Evolutionary conservation across 2,113 vertebrate genomes (phyloP), one percentile per base, ranked within the genome.

Genomic region (Psephotus haematonotus): DNA sequence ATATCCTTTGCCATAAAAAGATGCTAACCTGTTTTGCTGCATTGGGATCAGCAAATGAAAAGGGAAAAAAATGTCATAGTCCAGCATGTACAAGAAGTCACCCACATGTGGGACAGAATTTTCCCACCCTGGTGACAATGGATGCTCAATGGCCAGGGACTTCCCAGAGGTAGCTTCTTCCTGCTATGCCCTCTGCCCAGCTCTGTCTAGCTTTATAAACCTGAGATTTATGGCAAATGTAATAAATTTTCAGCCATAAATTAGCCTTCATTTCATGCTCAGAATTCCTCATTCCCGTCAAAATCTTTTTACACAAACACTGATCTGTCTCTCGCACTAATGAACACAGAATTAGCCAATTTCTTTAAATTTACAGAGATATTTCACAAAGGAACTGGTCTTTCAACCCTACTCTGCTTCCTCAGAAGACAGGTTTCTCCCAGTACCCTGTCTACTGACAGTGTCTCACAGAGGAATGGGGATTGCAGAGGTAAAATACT

Each of bases 321-420:
- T 35, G 25, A 29, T 52, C 9, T 68, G 33, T 44, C 25, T 69
- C 2, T 78, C 74, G 25, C 22, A 24, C 19, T 46, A 31, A 7
- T 49, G 25, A 89, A 63, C 46, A 67, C 16, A 64, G 28, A 77
- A 86, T 69, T 27, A 74, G 18, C 5, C 25, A 41, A 55, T 23
- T 55, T 70, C 53, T 60, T 96, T 59, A 53, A 62, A 83, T 88
- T 77, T 60, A 85, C 35, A 68, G 17, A 23, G 70, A 29, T 70
- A 63, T 80, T 88, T 86, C 13, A 28, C 41, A 71, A 75, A 75
- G 11, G 5, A 83, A 62, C 60, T 63, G 16, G 16, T 72, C 49
- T 80, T 86, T 67, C 37, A 62, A 35, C 9, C 17, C 25, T 53
- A 14, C 3, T 43, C 44, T 53, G 10, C 64, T 88, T 59, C 25